Evolutionary conservation across 64 coral and sea anemone species (phyloP), one percentile per base, ranked within the genome.

Genomic region (Montipora sp.): DNA sequence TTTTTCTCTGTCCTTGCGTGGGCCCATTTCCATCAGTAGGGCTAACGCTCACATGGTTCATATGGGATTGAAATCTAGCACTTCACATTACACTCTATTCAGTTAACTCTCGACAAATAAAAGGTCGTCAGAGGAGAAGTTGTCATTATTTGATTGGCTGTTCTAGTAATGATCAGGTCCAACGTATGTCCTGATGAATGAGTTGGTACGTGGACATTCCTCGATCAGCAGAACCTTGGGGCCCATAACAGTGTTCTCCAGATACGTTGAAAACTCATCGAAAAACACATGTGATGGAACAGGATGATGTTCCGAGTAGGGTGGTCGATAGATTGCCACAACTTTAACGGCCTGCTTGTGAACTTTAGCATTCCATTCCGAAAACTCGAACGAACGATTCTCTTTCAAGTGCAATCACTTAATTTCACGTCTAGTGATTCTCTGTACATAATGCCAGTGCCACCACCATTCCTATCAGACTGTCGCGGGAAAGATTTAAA

Each of bases 341-440:
- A 87, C 14, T 18, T 87, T 79, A 51, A 79, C 18, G 79, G 55
- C 53, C 18, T 22, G 69, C 4, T 85, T 59, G 22, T 76, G 23
- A 15, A 57, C 46, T 19, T 8, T 9, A 77, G 87, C 59, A n/a
- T 27, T n/a, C 83, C 91, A 93, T 70, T 87, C 75, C 69, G 91
- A 93, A 69, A 93, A 93, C 88, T 93, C 91, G 24, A 87, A 87
- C 20, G 91, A 87, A 36, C 24, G 90, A 15, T 85, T 92, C 75
- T 92, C 73, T 14, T 84, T 84, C 9, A 55, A 7, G 51, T 55
- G 16, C 81, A 70, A 48, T 85, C 67, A 92, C 51, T 27, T 47
- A 75, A n/a, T 19, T 13, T 67, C 5, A 92, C 90, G 66, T 86
- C 84, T 22, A 92, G 55, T 47, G 80, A 66, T 5, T 84, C 65